These are phyloP conservation scores for Heliconius aoede DNA, from an alignment of 2,888 invertebrate species.

Conservation along the genomic window DNA sequence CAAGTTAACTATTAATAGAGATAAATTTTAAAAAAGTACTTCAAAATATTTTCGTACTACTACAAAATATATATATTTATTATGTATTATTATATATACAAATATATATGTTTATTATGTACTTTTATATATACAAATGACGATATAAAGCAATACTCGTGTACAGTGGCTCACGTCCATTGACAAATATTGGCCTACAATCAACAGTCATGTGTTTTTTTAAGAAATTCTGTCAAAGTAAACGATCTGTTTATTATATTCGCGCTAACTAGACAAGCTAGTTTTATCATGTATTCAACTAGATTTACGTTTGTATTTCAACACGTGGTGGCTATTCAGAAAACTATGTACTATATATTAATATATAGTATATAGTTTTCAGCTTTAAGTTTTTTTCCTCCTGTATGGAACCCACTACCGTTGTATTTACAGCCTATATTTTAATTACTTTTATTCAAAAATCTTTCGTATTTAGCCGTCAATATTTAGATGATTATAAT, in stretches of 20 bases:
- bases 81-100: too few relatives aligned
- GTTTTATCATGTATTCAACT: not conserved
- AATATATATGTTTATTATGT: not conserved
- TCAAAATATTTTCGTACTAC: not conserved
- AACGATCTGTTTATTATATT: not conserved
- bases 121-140: not conserved
- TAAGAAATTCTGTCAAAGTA: not conserved
- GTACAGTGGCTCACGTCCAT: slow-evolving; percentile 17
- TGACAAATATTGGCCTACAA: slow-evolving; percentile 7
- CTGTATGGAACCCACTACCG: too few relatives aligned
- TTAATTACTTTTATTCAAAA: too few relatives aligned
- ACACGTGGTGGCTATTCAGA: not conserved
- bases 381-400: too few relatives aligned
- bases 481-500: too few relatives aligned
- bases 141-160: not conserved
- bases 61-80: too few relatives aligned
- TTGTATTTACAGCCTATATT: too few relatives aligned
- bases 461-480: too few relatives aligned
- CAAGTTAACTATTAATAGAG: not conserved
- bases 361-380: too few relatives aligned
- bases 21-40: not conserved
- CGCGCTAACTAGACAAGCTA: slow-evolving; percentile 6
- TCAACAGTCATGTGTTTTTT: slow-evolving; percentile 14
- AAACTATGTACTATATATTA: not conserved
- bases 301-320: not conserved